These are phyloP conservation scores for Orientallactaga bullata DNA, from an alignment of 2,113 vertebrate genomes.

Conservation along the genomic window DNA sequence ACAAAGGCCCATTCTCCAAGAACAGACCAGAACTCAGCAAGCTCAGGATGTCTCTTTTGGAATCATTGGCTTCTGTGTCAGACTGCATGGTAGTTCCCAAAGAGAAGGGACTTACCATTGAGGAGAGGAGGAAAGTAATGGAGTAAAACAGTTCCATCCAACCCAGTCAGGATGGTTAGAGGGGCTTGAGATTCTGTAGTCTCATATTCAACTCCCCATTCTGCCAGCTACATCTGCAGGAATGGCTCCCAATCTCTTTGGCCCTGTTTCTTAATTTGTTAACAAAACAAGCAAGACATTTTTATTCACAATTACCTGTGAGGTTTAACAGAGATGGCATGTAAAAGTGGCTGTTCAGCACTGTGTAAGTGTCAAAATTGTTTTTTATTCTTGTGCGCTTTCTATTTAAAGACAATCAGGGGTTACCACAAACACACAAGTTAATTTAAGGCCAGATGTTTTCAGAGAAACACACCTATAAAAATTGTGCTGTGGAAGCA, in stretches of 20 bases:
- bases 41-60: neutral
- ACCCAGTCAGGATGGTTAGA: neutral
- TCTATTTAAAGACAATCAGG: slow-evolving; percentile 55
- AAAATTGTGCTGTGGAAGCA: neutral
- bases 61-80: slow-evolving; percentile 15
- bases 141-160: neutral
- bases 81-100: neutral
- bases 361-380: slow-evolving; percentile 9
- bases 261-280: neutral
- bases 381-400: slow-evolving; percentile 52
- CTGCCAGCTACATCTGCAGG: neutral
- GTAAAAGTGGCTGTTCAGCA: neutral
- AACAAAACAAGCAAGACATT: neutral
- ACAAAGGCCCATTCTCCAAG: slow-evolving; percentile 43
- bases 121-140: neutral
- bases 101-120: neutral
- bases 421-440: slow-evolving; percentile 59
- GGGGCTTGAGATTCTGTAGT: neutral
- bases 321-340: neutral
- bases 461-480: slow-evolving; percentile 19
- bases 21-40: slow-evolving; percentile 1
- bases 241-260: neutral
- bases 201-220: neutral
- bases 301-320: slow-evolving; percentile 5
- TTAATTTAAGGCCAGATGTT: slow-evolving; percentile 61